Evolutionary conservation across 2,797 vertebrate species (phyloP).

Genomic region (Dallia pectoralis): DNA sequence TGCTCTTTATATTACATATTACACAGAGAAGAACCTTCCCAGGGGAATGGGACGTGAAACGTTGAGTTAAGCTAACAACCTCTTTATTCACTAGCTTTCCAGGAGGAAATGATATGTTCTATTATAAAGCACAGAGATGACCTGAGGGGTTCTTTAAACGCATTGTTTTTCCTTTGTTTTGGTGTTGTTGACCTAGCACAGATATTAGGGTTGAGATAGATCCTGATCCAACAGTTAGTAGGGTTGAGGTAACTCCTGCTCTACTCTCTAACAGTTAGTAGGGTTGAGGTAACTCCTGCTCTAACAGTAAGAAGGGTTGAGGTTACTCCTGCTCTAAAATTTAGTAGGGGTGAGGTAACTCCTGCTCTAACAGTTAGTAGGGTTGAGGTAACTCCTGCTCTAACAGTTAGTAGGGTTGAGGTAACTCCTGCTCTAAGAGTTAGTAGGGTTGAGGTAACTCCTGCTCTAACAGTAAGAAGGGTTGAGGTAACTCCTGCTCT

Average conservation of each 20-base stretch:
- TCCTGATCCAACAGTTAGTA: too few relatives aligned
- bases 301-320: too few relatives aligned
- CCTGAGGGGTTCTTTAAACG: conserved; percentile 19
- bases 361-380: conserved; percentile 68
- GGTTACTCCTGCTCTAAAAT: conserved; percentile 56
- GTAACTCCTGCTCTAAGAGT: conserved; percentile 53
- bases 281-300: conserved; percentile 9
- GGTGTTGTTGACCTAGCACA: conserved; percentile 18
- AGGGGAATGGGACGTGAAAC: conserved; percentile 2
- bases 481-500: conserved; percentile 56
- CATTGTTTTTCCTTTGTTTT: background rate
- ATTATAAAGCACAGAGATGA: conserved; percentile 17
- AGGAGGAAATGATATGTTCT: conserved; percentile 34
- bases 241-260: too few relatives aligned
- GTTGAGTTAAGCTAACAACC: conserved; percentile 17
- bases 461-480: too few relatives aligned
- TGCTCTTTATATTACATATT: conserved; percentile 1
- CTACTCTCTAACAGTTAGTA: conserved; percentile 17
- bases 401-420: conserved; percentile 75
- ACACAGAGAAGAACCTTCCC: background rate
- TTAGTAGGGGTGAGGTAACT: conserved; percentile 69
- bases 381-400: conserved; percentile 62
- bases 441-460: conserved; percentile 80
- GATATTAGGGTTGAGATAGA: conserved; percentile 18
- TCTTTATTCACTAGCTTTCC: conserved; percentile 1